Evolutionary conservation across 2,888 invertebrate genomes (phyloP), one percentile per base, ranked within the genome.

Genomic region (Drosophila demipolita): DNA sequence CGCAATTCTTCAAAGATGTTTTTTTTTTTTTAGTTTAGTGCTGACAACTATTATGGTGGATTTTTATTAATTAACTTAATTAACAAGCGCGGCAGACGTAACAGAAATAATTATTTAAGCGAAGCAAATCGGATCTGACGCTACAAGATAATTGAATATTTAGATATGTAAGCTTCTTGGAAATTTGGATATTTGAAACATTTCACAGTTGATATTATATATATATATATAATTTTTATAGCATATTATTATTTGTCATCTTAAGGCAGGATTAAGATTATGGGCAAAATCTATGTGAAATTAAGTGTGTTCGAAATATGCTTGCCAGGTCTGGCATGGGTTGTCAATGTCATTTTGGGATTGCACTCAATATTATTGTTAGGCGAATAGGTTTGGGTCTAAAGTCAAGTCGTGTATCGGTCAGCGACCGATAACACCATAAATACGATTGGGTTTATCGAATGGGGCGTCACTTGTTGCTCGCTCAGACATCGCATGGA

Each of bases 401-500:
- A 70, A 70, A 69, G 69, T 69, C 69, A 53, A 58, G 48, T 38
- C 33, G 7, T 26, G 29, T 58, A 35, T 45, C 45, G 20, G 58
- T 26, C 63, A 7, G 42, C 35, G 63, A 36, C 32, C 45, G 68
- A 67, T 68, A 67, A 68, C 40, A 55, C 57, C 69, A 32, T 29
- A 23, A 50, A 35, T 68, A 26, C 38, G n/a, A 29, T 38, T 26
- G 42, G 45, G 53, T 62, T 77, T 72, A 77, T 78, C 73, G 55
- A 40, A 52, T 38, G 59, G 40, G 52, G 70, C 58, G 53, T 17
- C 54, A 66, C 26, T 45, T 60, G 36, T 20, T 50, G 36, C 35
- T 32, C 11, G 35, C n/a, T 2, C 9, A 4, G 23, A 5, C 9
- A 53, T 23, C 8, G 12, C 20, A 23, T 17, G 33, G 32, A 38